phyloP scores from a whole-genome alignment of 2,113 vertebrate genomes.

The Pterocles gutturalis region DNA sequence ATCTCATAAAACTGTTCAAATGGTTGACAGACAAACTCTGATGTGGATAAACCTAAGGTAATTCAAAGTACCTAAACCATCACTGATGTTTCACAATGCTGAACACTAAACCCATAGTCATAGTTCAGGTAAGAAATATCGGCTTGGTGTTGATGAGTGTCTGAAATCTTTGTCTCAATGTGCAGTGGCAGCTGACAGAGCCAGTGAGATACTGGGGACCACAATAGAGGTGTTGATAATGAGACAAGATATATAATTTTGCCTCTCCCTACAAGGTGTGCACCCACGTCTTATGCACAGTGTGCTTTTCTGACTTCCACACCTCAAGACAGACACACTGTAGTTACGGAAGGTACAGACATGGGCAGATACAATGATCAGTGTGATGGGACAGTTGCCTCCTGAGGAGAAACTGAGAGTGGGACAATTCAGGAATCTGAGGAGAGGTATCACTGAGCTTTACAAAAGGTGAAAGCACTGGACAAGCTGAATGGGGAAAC shows the following conservation, averaged over 20 bases:
- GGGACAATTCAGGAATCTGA: background rate
- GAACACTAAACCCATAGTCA: background rate
- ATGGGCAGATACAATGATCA: background rate
- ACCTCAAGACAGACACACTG: background rate
- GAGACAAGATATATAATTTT: background rate
- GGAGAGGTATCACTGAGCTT: background rate
- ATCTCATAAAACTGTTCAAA: background rate
- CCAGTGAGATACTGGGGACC: background rate
- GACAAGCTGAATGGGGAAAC: background rate
- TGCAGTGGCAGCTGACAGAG: background rate
- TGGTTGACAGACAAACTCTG: fast-evolving
- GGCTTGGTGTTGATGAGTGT: fast-evolving
- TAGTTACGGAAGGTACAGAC: background rate
- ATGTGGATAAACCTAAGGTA: background rate
- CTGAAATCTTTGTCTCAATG: background rate
- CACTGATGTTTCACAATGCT: background rate
- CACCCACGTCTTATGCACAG: background rate
- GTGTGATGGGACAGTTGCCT: background rate
- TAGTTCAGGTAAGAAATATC: background rate
- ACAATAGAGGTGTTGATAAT: background rate
- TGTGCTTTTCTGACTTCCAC: background rate
- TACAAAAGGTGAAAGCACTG: background rate
- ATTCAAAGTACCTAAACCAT: background rate
- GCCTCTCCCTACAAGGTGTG: background rate
- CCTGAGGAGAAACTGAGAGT: background rate